Conservation (phyloP, 1,140 invertebrate species). For the Chrysomallon squamiferum region DNA sequence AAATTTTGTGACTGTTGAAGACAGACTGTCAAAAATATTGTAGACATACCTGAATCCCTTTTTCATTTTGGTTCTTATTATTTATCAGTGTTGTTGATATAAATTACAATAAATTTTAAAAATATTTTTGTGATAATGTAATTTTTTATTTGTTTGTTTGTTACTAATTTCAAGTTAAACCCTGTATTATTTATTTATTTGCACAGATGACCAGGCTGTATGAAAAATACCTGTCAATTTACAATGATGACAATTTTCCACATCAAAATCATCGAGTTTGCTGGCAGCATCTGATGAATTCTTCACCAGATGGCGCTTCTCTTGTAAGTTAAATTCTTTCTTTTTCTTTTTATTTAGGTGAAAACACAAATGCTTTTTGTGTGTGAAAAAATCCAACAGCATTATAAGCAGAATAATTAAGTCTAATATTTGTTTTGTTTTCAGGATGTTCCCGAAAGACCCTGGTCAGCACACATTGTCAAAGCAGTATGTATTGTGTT, state of each 20-base stretch:
- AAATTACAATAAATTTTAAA: background rate
- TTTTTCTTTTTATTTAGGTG: background rate
- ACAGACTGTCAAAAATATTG: background rate
- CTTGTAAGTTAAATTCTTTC: background rate
- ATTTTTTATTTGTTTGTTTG: background rate
- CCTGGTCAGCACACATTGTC: slow-evolving; percentile 23
- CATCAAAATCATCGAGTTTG: slow-evolving; percentile 73
- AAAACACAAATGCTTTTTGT: background rate
- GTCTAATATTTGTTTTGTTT: slow-evolving; percentile 10
- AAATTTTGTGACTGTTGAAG: background rate
- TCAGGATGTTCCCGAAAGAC: slow-evolving; percentile 30
- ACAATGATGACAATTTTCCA: slow-evolving; percentile 61
- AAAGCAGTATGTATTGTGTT: slow-evolving; percentile 20
- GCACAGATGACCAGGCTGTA: slow-evolving; percentile 72
- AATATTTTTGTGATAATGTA: background rate
- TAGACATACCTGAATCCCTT: background rate
- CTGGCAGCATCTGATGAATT: slow-evolving; percentile 71
- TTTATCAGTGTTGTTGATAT: background rate
- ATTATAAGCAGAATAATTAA: background rate
- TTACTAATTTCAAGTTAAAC: background rate
- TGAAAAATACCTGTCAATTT: slow-evolving; percentile 75
- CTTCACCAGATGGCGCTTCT: slow-evolving; percentile 7
- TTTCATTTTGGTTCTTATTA: background rate
- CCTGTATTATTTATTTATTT: background rate
- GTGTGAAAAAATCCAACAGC: background rate